phyloP scores from a whole-genome alignment of 2,888 invertebrate species.

The Chymomyza amoena region DNA sequence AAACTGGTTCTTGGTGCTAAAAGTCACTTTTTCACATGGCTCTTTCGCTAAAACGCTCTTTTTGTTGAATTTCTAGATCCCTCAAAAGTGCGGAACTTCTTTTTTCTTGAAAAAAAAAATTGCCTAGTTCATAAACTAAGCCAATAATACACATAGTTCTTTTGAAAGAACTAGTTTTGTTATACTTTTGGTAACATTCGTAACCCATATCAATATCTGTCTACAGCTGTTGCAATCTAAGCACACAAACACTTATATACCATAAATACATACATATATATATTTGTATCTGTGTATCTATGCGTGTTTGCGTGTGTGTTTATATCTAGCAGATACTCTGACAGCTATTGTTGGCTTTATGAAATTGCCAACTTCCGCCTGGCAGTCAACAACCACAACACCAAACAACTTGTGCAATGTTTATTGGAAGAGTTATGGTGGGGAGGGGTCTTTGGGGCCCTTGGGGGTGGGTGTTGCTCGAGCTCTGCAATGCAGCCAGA shows the following conservation, averaged over 20 bases:
- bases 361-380: constrained; percentile 8
- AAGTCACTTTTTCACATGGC: too few species aligned
- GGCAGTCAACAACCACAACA: neutral
- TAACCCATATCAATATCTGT: neutral
- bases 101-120: constrained; percentile 5
- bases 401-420: neutral
- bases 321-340: neutral
- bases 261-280: neutral
- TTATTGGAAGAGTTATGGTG: neutral
- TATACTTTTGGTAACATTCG: neutral
- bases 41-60: too few species aligned
- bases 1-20: too few species aligned
- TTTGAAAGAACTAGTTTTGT: neutral
- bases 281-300: neutral
- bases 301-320: neutral
- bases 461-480: too few species aligned
- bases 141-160: neutral
- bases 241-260: neutral
- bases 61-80: too few species aligned
- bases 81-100: neutral
- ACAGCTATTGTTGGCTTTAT: constrained; percentile 11
- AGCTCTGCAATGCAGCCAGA: neutral
- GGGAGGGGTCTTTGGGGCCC: neutral
- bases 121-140: constrained; percentile 15
- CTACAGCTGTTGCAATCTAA: neutral